Conservation (phyloP, 2,888 invertebrate species). For the Dioctria rufipes region DNA sequence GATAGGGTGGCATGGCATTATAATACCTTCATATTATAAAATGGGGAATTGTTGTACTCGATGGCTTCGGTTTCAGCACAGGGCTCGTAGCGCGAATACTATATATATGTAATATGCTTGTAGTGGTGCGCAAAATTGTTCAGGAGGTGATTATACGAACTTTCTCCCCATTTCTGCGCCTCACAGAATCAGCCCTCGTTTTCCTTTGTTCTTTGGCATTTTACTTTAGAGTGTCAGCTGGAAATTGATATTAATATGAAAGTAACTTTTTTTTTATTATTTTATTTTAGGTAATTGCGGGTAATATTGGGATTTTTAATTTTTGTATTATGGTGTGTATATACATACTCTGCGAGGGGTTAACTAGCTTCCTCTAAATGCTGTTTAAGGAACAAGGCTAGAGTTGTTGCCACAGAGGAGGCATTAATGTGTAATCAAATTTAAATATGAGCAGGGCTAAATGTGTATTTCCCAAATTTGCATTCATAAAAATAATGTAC, state of each 20-base stretch:
- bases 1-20: neutral
- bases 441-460: no score
- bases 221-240: constrained; percentile 47
- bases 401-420: no score
- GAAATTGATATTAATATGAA: constrained; percentile 53
- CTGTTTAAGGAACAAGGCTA: no score
- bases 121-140: constrained; percentile 47
- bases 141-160: constrained; percentile 54
- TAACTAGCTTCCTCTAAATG: no score
- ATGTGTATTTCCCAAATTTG: no score
- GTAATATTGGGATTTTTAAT: constrained; percentile 13
- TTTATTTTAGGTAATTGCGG: constrained; percentile 14
- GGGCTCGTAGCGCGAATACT: neutral
- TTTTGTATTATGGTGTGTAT: neutral
- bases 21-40: constrained; percentile 10
- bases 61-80: neutral
- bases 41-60: constrained; percentile 8
- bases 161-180: constrained; percentile 47
- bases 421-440: no score
- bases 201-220: constrained; percentile 46
- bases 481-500: no score
- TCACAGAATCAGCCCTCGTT: constrained; percentile 50
- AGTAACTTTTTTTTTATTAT: constrained; percentile 15
- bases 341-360: no score
- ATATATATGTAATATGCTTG: neutral